A percentile compares a stretch with the other conserved stretches of the same genome.
These are phyloP conservation scores for Anoura caudifer DNA, from an alignment of 2,113 vertebrate genomes.

Conservation along the genomic window DNA sequence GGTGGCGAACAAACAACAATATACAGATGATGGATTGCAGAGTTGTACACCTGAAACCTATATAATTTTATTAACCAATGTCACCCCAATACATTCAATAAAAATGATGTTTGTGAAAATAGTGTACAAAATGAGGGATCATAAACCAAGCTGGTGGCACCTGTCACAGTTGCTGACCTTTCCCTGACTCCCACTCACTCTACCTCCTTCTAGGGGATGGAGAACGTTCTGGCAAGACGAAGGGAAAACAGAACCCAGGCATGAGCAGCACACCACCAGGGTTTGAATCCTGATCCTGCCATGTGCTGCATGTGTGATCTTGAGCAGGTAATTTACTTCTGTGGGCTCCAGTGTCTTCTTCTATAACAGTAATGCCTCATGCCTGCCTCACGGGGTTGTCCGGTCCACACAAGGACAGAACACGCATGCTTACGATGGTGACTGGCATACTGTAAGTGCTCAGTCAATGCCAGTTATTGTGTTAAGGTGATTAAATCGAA, in stretches of 20 bases:
- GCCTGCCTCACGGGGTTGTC: rapidly evolving
- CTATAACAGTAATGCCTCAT: rapidly evolving
- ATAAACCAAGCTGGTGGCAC: rapidly evolving
- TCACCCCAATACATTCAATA: neutral
- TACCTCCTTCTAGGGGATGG: neutral
- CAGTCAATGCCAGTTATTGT: rapidly evolving
- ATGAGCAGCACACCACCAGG: rapidly evolving
- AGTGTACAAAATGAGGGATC: rapidly evolving
- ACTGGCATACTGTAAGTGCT: neutral
- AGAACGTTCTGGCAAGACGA: neutral
- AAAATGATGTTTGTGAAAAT: neutral
- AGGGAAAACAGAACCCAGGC: rapidly evolving
- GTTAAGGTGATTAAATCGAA: rapidly evolving
- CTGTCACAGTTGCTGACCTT: too few species aligned
- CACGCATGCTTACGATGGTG: rapidly evolving
- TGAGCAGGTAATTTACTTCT: neutral
- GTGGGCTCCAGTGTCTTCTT: neutral
- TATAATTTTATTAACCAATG: neutral
- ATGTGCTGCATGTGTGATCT: rapidly evolving
- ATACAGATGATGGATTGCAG: neutral
- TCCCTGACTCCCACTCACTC: neutral
- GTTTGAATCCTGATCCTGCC: neutral
- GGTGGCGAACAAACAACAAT: neutral
- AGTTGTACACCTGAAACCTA: neutral
- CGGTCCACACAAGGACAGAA: too few species aligned